A percentile compares a stretch with the other conserved stretches of the same genome.
Evolutionary conservation across 2,113 vertebrate species (phyloP).

Genomic region (Tragulus kanchil): DNA sequence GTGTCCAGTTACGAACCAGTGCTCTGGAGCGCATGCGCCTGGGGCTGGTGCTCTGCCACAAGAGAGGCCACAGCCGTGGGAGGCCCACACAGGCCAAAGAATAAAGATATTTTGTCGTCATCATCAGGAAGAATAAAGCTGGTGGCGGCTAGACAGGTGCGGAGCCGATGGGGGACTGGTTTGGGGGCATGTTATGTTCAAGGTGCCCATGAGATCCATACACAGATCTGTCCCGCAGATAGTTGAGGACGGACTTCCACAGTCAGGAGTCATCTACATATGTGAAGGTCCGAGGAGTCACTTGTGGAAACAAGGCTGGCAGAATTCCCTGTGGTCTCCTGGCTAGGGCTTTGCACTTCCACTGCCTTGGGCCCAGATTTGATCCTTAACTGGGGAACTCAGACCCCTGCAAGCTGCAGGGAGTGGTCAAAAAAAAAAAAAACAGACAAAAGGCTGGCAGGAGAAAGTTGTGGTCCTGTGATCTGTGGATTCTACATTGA

Average conservation of each 20-base stretch:
- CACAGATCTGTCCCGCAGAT: neutral
- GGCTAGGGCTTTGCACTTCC: no score
- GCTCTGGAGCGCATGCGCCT: no score
- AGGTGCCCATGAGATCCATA: neutral
- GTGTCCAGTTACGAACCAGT: no score
- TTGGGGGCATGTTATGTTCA: neutral
- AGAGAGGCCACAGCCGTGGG: no score
- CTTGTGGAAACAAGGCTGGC: neutral
- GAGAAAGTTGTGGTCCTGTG: neutral
- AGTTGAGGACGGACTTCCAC: neutral
- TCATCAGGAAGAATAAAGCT: no score
- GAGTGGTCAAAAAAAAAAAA: neutral
- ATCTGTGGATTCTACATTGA: neutral
- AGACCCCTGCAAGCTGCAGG: no score
- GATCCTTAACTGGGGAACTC: no score
- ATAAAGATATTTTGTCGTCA: no score
- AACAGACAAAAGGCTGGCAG: no score
- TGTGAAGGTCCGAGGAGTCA: neutral
- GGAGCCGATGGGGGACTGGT: neutral
- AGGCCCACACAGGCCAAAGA: no score
- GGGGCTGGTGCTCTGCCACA: no score
- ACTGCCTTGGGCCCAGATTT: no score
- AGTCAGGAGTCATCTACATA: neutral
- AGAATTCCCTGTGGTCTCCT: neutral
- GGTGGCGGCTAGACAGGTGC: neutral